Evolutionary conservation across 2,113 vertebrate species (phyloP), one percentile per base, ranked within the genome.

Genomic region (Gyps fulvus): DNA sequence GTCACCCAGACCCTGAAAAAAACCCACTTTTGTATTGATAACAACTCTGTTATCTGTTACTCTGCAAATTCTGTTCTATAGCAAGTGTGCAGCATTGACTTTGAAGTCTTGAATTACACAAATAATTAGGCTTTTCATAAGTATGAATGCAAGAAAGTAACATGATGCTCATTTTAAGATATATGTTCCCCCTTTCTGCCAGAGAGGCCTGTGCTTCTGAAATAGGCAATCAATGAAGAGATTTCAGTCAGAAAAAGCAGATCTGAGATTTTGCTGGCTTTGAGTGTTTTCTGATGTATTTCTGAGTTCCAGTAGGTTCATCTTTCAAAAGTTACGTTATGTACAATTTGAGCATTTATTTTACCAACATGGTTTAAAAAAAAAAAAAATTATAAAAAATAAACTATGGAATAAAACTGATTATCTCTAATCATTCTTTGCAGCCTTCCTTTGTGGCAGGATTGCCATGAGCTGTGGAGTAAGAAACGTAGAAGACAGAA

Each of bases 381-480:
- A 7, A 7, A 2, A 22, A n/a, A 7, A n/a, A 6, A 11, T 20
- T 54, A 17, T 54, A n/a, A 22, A 36, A 38, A 20, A 8, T 7
- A 19, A 42, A 40, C 31, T 62, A 16, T 61, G 13, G 17, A 26
- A 25, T 87, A 65, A 73, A 96, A 61, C 81, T 97, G 25, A 92
- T 84, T 52, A 11, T 67, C 45, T 91, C 23, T 18, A 40, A 62
- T 58, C 23, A 2, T 83, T 95, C 59, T 79, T 95, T 95, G 34
- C 86, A 99, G 99, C 93, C 99, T 99, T 96, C 99, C 99, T 76
- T 98, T 99, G 89, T 99, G 99, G 99, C 99, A 99, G 97, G 99
- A 99, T 98, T 99, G 99, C 96, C 99, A 99, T 74, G 99, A 99
- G 95, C 97, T 99, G 77, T 99, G 99, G 99, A 99, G 99, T 97